phyloP scores from a whole-genome alignment of 2,888 invertebrate genomes.

The Alcis repandata region DNA sequence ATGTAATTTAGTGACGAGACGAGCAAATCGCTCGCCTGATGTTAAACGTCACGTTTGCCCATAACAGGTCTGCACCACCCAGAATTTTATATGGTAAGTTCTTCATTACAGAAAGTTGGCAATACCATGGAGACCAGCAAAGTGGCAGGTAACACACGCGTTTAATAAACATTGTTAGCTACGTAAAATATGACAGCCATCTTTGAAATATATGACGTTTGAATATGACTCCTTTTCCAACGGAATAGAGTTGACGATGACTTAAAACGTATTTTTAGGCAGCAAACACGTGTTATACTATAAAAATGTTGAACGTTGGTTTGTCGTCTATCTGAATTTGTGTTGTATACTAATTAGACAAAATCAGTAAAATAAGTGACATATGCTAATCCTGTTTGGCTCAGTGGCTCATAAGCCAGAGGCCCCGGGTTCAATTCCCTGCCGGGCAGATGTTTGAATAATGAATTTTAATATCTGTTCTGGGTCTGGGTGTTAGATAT shows the following conservation, averaged over 20 bases:
- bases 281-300: not conserved
- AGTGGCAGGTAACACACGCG: constrained; percentile 6
- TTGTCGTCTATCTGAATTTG: not conserved
- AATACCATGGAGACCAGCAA: not conserved
- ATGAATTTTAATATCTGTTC: too few relatives aligned
- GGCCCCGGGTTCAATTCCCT: too few relatives aligned
- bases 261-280: not conserved
- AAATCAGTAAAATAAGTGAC: too few relatives aligned
- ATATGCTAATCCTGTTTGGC: too few relatives aligned
- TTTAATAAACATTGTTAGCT: constrained; percentile 10
- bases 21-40: too few relatives aligned
- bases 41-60: too few relatives aligned
- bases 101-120: not conserved
- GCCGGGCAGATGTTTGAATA: too few relatives aligned
- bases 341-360: not conserved
- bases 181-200: not conserved
- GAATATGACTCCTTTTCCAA: not conserved
- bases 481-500: too few relatives aligned
- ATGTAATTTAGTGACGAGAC: too few relatives aligned
- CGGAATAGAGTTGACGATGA: not conserved
- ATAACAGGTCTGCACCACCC: too few relatives aligned
- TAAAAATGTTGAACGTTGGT: not conserved
- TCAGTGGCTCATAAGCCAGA: too few relatives aligned
- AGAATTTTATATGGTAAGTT: too few relatives aligned
- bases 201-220: not conserved